Conservation (phyloP, 2,113 vertebrate species). For the Alethe diademata region DNA sequence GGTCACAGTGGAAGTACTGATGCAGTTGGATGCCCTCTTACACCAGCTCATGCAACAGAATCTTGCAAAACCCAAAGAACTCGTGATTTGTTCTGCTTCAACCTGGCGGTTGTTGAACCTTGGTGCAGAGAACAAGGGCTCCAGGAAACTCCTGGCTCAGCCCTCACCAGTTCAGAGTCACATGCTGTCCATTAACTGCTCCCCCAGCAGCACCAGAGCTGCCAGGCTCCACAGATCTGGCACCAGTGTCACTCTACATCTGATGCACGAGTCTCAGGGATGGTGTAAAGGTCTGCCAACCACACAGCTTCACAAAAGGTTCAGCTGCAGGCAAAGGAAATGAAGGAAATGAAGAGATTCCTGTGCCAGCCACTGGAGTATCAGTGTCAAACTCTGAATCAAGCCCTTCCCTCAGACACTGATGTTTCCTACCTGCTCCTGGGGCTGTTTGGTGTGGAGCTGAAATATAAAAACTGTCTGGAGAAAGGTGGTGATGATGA, state of each 20-base stretch:
- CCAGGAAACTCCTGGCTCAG: neutral
- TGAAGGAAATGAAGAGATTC: neutral
- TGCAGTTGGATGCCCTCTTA: neutral
- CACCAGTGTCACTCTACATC: neutral
- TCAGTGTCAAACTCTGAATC: neutral
- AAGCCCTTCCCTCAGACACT: neutral
- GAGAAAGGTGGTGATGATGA: neutral
- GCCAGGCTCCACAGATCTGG: neutral
- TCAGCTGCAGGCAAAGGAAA: neutral
- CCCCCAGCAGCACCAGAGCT: neutral
- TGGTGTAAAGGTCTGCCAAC: neutral
- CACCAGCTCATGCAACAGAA: neutral
- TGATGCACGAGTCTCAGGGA: neutral
- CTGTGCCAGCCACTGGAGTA: neutral
- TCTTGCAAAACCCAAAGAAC: neutral
- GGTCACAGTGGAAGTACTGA: neutral
- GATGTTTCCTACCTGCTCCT: neutral
- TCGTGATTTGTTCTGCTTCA: neutral
- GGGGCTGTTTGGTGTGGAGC: neutral
- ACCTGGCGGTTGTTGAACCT: neutral
- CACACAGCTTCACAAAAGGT: neutral
- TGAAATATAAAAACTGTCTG: neutral
- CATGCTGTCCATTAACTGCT: neutral
- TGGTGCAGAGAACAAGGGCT: neutral
- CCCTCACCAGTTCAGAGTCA: neutral